Conservation (phyloP, 2,888 invertebrate species). For the Neoscelio sp. region DNA sequence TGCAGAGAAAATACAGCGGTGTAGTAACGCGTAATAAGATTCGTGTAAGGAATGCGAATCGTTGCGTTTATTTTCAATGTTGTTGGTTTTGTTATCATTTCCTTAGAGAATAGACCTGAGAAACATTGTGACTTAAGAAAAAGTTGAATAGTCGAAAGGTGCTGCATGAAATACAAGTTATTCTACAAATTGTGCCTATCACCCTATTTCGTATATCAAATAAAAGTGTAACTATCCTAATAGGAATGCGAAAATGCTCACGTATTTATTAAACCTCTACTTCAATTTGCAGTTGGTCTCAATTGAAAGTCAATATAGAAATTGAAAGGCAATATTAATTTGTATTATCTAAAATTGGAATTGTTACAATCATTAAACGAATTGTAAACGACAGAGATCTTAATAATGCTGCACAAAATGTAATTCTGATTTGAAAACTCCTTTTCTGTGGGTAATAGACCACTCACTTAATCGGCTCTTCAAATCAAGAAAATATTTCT, state of each 20-base stretch:
- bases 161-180: slow-evolving; percentile 11
- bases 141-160: too few species aligned
- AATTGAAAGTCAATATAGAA: slow-evolving; percentile 5
- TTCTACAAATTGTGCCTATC: slow-evolving; percentile 20
- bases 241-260: too few species aligned
- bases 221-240: background rate
- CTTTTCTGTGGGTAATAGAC: background rate
- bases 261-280: too few species aligned
- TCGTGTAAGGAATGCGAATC: slow-evolving; percentile 39
- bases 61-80: slow-evolving; percentile 33
- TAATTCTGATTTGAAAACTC: background rate
- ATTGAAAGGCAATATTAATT: slow-evolving; percentile 15
- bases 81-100: slow-evolving; percentile 36
- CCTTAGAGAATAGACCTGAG: slow-evolving; percentile 14
- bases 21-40: slow-evolving; percentile 33
- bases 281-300: too few species aligned
- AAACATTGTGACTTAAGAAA: background rate
- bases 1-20: slow-evolving; percentile 7
- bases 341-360: background rate
- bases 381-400: slow-evolving; percentile 4
- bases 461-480: slow-evolving; percentile 9
- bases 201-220: background rate
- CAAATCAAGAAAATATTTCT: slow-evolving; percentile 17
- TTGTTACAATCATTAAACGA: slow-evolving; percentile 7
- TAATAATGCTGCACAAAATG: slow-evolving; percentile 8